A percentile compares a stretch with the other conserved stretches of the same genome.
phyloP scores from a whole-genome alignment of 2,888 invertebrate genomes.

The Smittia aterrima region DNA sequence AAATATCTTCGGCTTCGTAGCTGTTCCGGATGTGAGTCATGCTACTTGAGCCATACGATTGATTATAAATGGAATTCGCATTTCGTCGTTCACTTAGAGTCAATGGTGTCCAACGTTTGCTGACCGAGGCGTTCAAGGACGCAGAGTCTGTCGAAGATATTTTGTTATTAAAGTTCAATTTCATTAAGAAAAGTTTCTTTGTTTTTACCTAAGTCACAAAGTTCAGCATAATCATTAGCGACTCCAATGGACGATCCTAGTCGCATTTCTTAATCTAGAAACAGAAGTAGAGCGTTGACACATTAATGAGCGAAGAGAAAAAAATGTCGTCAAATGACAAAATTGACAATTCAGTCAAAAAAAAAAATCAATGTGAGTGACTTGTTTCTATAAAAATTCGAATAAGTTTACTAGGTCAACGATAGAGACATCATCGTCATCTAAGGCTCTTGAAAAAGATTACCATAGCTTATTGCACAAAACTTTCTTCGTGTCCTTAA shows the following conservation, averaged over 20 bases:
- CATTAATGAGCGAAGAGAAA: background rate
- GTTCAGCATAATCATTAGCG: slow-evolving; percentile 56
- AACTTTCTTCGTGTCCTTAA: too few species aligned
- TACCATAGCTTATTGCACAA: too few species aligned
- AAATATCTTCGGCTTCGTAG: slow-evolving; percentile 54
- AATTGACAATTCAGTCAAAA: background rate
- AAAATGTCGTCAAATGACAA: background rate
- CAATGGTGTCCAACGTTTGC: slow-evolving; percentile 31
- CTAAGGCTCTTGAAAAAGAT: too few species aligned
- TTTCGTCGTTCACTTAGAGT: slow-evolving; percentile 19
- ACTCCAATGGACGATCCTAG: slow-evolving; percentile 49
- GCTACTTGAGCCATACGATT: slow-evolving; percentile 39
- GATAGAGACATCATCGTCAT: too few species aligned
- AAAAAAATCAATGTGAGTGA: too few species aligned
- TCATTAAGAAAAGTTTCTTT: background rate
- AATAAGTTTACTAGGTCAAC: too few species aligned
- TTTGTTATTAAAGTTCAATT: background rate
- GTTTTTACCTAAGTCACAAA: slow-evolving; percentile 53
- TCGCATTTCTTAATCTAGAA: slow-evolving; percentile 38
- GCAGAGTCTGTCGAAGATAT: slow-evolving; percentile 24
- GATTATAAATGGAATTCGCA: slow-evolving; percentile 27
- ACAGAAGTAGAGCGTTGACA: background rate
- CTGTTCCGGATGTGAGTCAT: slow-evolving; percentile 49
- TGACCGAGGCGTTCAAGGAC: background rate
- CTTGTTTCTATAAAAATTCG: background rate